Conservation (phyloP, 64 coral and sea anemone genomes). For the Catalaphyllia jardinei region DNA sequence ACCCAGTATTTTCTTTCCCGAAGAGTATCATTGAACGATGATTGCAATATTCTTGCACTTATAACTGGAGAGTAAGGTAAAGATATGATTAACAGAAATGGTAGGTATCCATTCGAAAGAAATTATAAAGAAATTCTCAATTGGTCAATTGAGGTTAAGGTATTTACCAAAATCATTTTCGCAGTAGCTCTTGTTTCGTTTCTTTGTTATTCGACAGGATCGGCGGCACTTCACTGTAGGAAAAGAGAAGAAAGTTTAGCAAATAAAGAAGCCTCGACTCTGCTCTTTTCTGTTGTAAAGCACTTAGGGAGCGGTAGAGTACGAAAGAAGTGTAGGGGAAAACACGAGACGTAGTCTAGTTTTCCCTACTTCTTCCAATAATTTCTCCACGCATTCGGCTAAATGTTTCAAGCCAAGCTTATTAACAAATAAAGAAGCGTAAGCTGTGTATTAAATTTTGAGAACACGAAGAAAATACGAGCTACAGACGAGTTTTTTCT, state of each 20-base stretch:
- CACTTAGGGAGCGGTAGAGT: no score
- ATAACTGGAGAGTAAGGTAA: background rate
- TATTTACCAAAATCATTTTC: conserved; percentile 33
- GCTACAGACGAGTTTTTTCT: no score
- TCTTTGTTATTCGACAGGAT: conserved; percentile 13
- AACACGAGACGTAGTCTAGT: no score
- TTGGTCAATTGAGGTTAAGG: background rate
- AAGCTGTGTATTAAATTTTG: no score
- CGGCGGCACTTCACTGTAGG: conserved; percentile 5
- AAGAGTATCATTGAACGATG: background rate
- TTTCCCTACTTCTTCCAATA: no score
- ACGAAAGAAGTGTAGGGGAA: no score
- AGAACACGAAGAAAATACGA: no score
- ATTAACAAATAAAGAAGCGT: no score
- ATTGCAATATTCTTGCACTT: background rate
- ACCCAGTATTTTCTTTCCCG: conserved; percentile 16
- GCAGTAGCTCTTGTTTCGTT: conserved; percentile 25
- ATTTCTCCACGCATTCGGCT: no score
- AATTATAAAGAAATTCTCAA: background rate
- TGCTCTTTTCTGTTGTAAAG: no score
- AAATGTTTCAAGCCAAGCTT: no score
- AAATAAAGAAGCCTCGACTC: background rate
- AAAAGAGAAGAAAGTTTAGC: background rate
- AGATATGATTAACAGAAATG: background rate
- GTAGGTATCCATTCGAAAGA: no score